These are phyloP conservation scores for Chrysocyon brachyurus DNA, from an alignment of 2,797 vertebrate species.

Conservation along the genomic window DNA sequence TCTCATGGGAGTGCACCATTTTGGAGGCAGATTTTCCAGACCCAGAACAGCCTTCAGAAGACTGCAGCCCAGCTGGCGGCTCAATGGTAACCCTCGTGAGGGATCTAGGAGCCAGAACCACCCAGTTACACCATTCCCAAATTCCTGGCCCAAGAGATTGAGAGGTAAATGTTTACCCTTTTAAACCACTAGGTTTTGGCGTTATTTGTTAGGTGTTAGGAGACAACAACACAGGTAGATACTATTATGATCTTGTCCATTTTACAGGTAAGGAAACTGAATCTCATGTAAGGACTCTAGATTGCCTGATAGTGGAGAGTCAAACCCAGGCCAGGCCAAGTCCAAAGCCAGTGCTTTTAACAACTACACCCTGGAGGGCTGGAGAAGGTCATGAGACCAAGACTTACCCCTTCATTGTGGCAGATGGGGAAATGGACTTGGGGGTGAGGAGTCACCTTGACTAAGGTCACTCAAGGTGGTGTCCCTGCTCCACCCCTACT, in stretches of 20 bases:
- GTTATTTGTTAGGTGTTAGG: background rate
- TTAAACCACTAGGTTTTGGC: background rate
- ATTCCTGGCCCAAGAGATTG: background rate
- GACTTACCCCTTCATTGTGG: background rate
- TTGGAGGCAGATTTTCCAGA: background rate
- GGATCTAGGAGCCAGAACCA: background rate
- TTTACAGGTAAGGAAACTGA: constrained; percentile 33
- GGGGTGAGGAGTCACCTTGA: background rate
- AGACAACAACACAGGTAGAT: background rate
- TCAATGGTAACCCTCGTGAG: background rate
- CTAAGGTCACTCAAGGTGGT: background rate
- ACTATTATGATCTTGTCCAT: background rate
- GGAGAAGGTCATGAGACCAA: background rate
- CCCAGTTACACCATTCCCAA: no score
- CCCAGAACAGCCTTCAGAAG: background rate
- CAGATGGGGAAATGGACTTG: background rate
- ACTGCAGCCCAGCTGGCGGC: background rate
- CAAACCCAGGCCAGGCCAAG: background rate
- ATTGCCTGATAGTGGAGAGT: background rate
- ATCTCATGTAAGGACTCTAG: background rate
- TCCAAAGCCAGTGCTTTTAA: background rate
- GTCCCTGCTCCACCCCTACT: background rate
- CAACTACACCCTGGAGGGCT: background rate
- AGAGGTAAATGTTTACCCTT: background rate
- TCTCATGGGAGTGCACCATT: background rate